Evolutionary conservation across 2,888 invertebrate species (phyloP).

Genomic region (Orthosia incerta): DNA sequence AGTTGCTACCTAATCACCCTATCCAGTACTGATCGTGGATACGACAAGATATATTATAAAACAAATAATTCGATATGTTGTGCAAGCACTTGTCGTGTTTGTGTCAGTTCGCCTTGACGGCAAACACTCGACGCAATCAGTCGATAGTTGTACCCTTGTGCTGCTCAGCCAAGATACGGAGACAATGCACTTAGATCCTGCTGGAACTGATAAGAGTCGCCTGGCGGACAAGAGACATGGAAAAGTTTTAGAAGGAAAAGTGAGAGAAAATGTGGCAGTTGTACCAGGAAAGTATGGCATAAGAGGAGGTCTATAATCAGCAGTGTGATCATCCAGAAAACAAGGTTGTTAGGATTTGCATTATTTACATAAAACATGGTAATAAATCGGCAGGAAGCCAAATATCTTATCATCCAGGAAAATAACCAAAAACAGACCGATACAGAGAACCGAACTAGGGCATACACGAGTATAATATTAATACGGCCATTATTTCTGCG

Average conservation of each 20-base stretch:
- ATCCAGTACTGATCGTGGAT: slow-evolving; percentile 14
- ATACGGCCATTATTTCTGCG: slow-evolving; percentile 38
- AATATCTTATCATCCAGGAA: slow-evolving; percentile 36
- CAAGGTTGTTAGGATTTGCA: background rate
- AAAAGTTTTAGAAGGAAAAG: slow-evolving; percentile 26
- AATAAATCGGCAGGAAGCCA: slow-evolving; percentile 22
- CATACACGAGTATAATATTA: slow-evolving; percentile 36
- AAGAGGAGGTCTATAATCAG: background rate
- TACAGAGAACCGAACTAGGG: slow-evolving; percentile 32
- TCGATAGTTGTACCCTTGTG: slow-evolving; percentile 65
- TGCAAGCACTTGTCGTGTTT: slow-evolving; percentile 58
- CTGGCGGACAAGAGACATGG: slow-evolving; percentile 28
- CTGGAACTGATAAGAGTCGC: slow-evolving; percentile 45
- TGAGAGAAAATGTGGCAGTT: too few species aligned
- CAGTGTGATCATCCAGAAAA: background rate
- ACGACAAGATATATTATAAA: slow-evolving; percentile 34
- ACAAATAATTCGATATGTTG: slow-evolving; percentile 51
- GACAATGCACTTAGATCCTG: slow-evolving; percentile 61
- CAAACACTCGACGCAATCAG: slow-evolving; percentile 65
- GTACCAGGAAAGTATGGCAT: slow-evolving; percentile 8
- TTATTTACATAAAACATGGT: slow-evolving; percentile 3
- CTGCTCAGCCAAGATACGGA: slow-evolving; percentile 49
- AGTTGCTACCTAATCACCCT: slow-evolving; percentile 16
- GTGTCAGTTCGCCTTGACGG: slow-evolving; percentile 53
- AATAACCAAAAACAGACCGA: slow-evolving; percentile 25